These are phyloP conservation scores for Agonum fuliginosum DNA, from an alignment of 2,888 invertebrate genomes.

Conservation along the genomic window DNA sequence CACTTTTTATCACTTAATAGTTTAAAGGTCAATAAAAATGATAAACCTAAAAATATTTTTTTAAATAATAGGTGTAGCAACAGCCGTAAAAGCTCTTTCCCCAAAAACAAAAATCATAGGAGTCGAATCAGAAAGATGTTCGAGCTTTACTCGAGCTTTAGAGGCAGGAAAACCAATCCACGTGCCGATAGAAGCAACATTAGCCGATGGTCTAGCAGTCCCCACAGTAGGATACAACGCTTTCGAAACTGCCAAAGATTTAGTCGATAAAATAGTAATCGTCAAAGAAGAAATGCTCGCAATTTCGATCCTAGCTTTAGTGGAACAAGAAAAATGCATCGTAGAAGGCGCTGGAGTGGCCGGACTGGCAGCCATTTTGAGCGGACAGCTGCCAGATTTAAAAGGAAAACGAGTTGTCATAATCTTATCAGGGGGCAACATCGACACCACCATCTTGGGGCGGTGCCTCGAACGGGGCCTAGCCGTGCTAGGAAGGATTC, in stretches of 20 bases:
- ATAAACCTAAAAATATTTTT: constrained; percentile 69
- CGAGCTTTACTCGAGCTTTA: constrained; percentile 85
- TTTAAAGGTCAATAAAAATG: too few relatives aligned
- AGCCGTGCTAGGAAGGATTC: constrained; percentile 85
- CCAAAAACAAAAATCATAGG: constrained; percentile 89
- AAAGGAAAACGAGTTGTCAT: constrained; percentile 88
- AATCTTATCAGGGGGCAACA: constrained; percentile 89
- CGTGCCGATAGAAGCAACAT: constrained; percentile 81
- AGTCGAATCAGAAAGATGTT: constrained; percentile 90
- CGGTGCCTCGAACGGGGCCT: constrained; percentile 88
- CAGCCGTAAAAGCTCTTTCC: constrained; percentile 87
- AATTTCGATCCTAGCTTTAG: constrained; percentile 84
- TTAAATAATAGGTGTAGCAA: constrained; percentile 75
- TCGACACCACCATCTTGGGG: constrained; percentile 90
- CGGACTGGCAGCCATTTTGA: constrained; percentile 89
- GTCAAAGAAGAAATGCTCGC: constrained; percentile 91
- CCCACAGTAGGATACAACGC: constrained; percentile 92
- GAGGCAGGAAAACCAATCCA: constrained; percentile 81
- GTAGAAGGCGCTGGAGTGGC: constrained; percentile 94
- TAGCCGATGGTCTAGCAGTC: constrained; percentile 93
- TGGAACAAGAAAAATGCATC: constrained; percentile 91
- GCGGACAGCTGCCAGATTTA: constrained; percentile 86
- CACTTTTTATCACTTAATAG: too few relatives aligned
- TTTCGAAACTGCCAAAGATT: constrained; percentile 81
- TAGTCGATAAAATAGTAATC: constrained; percentile 87